Conservation (phyloP, 2,888 invertebrate species). For the Netelia inedita region DNA sequence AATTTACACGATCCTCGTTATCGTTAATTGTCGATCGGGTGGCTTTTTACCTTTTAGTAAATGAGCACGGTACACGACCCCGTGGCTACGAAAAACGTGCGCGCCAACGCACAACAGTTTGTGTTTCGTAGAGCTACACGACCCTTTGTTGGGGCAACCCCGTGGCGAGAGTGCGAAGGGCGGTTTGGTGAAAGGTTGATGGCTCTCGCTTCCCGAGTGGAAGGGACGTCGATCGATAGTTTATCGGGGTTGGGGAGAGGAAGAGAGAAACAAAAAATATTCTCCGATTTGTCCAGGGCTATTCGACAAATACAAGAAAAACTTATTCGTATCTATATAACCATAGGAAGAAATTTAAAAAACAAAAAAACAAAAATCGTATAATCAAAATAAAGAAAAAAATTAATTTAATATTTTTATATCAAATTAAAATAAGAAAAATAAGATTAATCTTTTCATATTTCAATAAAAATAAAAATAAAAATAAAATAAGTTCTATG, state of each 20-base stretch:
- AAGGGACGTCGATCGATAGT: slow-evolving; percentile 61
- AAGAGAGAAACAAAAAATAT: slow-evolving; percentile 5
- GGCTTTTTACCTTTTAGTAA: no score
- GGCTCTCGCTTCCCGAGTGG: background rate
- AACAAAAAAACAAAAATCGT: background rate
- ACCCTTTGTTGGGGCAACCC: slow-evolving; percentile 47
- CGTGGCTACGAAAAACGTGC: slow-evolving; percentile 44
- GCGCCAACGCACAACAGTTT: background rate
- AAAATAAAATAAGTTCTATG: no score
- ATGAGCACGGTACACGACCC: background rate
- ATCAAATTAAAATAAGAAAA: background rate
- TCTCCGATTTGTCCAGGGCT: slow-evolving; percentile 12
- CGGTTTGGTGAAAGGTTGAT: background rate
- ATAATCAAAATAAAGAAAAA: background rate
- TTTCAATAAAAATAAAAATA: no score
- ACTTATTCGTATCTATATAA: no score
- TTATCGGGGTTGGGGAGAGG: slow-evolving; percentile 9
- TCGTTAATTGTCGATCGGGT: no score
- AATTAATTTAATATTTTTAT: background rate
- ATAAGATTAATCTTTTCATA: no score
- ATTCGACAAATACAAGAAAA: background rate
- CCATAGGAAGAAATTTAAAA: background rate
- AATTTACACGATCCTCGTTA: no score
- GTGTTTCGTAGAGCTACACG: slow-evolving; percentile 4
- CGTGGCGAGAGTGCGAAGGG: slow-evolving; percentile 16